Percentiles rank a stretch among this genome's conserved stretches.
These are phyloP conservation scores for Lampris megalopsis DNA, from an alignment of 2,113 vertebrate genomes.

Conservation along the genomic window DNA sequence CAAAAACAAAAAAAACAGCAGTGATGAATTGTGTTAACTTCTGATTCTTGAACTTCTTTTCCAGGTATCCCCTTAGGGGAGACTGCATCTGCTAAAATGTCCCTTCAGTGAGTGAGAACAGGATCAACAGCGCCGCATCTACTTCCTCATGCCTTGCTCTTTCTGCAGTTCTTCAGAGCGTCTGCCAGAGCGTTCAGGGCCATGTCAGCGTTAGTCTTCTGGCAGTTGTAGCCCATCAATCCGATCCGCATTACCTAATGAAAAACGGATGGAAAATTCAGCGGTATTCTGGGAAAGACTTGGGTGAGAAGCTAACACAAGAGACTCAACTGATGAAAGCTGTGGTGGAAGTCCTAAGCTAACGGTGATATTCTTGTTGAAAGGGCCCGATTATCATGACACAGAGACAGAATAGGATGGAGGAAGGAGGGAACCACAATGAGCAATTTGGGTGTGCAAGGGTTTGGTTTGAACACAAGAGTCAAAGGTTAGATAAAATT, in stretches of 20 bases:
- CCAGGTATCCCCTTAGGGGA: slow-evolving; percentile 6
- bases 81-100: slow-evolving; percentile 3
- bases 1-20: neutral
- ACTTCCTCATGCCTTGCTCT: slow-evolving; percentile 81
- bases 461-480: neutral
- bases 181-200: slow-evolving; percentile 85
- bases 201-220: slow-evolving; percentile 84
- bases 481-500: neutral
- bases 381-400: neutral
- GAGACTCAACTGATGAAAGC: slow-evolving; percentile 45
- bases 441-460: too few relatives aligned
- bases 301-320: neutral
- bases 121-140: neutral
- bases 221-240: slow-evolving; percentile 94
- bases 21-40: neutral
- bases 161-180: slow-evolving; percentile 85
- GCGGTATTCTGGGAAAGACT: slow-evolving; percentile 11
- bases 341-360: slow-evolving; percentile 9
- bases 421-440: neutral
- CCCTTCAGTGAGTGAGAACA: neutral
- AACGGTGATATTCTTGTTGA: neutral
- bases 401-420: too few relatives aligned
- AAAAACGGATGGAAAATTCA: slow-evolving; percentile 24
- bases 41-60: neutral
- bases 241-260: slow-evolving; percentile 93